These are phyloP conservation scores for Tetramorium bicarinatum DNA, from an alignment of 2,888 invertebrate species.

Conservation along the genomic window DNA sequence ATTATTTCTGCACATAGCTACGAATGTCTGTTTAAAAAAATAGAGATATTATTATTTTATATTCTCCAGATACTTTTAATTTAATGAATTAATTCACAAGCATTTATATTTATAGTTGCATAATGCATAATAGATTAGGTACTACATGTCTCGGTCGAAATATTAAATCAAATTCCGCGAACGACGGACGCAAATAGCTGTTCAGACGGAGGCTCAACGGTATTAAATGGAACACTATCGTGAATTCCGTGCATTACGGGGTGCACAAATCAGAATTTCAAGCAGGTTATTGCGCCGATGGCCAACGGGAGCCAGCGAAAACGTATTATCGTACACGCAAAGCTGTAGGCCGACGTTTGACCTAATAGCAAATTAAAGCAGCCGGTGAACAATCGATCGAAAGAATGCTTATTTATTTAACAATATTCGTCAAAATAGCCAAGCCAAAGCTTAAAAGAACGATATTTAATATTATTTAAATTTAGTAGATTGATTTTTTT, in stretches of 20 bases:
- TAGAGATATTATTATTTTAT: not conserved
- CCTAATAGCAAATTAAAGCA: constrained; percentile 42
- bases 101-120: not conserved
- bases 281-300: constrained; percentile 49
- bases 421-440: constrained; percentile 2
- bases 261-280: constrained; percentile 54
- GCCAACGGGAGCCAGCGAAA: constrained; percentile 6
- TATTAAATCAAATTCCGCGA: constrained; percentile 34
- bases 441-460: not conserved
- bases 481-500: not conserved
- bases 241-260: constrained; percentile 41
- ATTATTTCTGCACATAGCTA: not conserved
- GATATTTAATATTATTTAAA: not conserved
- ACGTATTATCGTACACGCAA: constrained; percentile 34
- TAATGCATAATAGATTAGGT: constrained; percentile 1
- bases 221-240: constrained; percentile 47
- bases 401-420: constrained; percentile 5
- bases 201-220: not conserved
- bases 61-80: not conserved
- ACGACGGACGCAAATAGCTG: constrained; percentile 27
- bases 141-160: not conserved
- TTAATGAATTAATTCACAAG: not conserved
- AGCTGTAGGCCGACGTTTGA: constrained; percentile 17
- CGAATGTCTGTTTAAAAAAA: not conserved
- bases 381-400: constrained; percentile 14